These are phyloP conservation scores for Epizoanthus rinbou DNA, from an alignment of 92 coral and sea anemone species.

Conservation along the genomic window DNA sequence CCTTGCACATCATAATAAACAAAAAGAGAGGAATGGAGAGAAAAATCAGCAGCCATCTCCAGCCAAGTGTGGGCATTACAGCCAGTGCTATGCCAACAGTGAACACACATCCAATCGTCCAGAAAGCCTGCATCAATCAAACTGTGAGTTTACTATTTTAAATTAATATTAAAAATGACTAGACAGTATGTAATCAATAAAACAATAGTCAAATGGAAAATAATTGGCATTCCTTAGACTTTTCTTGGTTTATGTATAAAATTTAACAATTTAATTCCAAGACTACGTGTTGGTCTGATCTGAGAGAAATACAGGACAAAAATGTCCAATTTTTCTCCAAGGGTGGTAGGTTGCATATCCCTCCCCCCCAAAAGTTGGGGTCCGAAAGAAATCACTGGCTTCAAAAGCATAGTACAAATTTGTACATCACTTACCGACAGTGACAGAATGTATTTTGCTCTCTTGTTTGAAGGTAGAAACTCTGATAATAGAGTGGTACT, in stretches of 20 bases:
- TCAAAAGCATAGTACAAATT: neutral
- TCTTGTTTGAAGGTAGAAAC: conserved; percentile 74
- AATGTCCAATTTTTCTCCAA: too few relatives aligned
- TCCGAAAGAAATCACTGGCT: neutral
- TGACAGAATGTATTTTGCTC: conserved; percentile 80
- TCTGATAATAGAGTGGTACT: conserved; percentile 82
- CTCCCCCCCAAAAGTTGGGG: too few relatives aligned
- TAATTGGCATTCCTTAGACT: too few relatives aligned
- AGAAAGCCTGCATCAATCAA: conserved; percentile 65
- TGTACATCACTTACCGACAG: conserved; percentile 66
- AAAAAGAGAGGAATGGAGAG: conserved; percentile 71
- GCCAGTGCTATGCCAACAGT: conserved; percentile 85
- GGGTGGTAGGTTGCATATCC: too few relatives aligned
- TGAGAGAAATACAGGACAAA: too few relatives aligned
- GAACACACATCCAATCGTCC: conserved; percentile 85
- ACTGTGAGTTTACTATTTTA: neutral
- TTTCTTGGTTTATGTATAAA: too few relatives aligned
- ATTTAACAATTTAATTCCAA: too few relatives aligned
- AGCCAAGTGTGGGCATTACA: conserved; percentile 86
- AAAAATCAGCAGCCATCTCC: conserved; percentile 87
- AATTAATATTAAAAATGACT: too few relatives aligned
- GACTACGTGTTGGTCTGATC: too few relatives aligned
- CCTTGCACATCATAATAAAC: conserved; percentile 74
- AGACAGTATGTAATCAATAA: neutral
- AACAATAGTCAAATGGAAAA: neutral